Evolutionary conservation across 1,140 invertebrate genomes (phyloP).

Genomic region (Tribolium castaneum): DNA sequence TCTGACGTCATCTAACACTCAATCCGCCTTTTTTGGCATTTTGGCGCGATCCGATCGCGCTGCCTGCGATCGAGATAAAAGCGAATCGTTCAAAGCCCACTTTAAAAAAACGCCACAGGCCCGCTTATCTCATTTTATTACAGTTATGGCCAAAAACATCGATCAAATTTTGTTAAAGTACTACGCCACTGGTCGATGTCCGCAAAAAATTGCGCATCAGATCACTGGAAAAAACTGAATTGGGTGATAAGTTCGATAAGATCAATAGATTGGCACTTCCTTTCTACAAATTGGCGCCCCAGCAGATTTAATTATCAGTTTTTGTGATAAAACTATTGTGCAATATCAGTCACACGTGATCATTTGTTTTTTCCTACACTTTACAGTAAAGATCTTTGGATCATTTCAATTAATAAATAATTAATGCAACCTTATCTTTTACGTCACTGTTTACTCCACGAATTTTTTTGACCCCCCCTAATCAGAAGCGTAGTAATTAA

Average conservation of each 20-base stretch:
- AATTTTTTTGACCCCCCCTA: not conserved
- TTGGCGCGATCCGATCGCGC: not conserved
- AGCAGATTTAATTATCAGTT: not conserved
- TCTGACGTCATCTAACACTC: conserved; percentile 22
- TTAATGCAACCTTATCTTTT: not conserved
- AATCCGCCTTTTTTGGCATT: conserved; percentile 21
- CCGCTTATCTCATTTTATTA: not conserved
- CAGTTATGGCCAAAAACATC: not conserved
- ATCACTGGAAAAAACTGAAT: not conserved
- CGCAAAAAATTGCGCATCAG: not conserved
- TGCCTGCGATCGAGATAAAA: not conserved
- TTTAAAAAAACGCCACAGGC: not conserved
- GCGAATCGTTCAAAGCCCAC: not conserved
- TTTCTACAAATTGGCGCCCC: not conserved
- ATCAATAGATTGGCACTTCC: not conserved
- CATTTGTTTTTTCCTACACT: not conserved
- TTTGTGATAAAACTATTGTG: not conserved
- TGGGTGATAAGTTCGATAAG: not conserved
- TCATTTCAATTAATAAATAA: not conserved
- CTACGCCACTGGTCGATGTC: not conserved
- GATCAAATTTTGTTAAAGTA: not conserved
- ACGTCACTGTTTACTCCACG: not conserved
- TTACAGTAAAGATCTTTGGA: not conserved
- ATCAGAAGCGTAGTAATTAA: not conserved
- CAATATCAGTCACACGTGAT: not conserved